Conservation (phyloP, 2,113 vertebrate species). For the Coptodon bakossiorum region DNA sequence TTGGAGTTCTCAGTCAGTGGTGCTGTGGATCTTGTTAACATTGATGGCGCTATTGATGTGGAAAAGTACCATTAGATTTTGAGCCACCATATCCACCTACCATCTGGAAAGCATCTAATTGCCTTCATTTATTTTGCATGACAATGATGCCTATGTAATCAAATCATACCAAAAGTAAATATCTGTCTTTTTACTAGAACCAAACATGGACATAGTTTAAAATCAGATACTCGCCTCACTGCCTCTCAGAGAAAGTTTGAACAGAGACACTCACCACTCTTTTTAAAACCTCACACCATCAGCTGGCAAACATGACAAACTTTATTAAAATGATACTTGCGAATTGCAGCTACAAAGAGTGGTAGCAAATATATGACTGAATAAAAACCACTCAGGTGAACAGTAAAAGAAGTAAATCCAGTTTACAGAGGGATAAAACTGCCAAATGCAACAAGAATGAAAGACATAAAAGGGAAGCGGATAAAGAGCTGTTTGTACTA, state of each 20-base stretch:
- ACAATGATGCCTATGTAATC: background rate
- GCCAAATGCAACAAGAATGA: background rate
- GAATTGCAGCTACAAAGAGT: background rate
- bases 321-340: background rate
- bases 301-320: background rate
- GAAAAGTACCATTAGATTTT: background rate
- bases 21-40: background rate
- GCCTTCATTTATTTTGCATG: background rate
- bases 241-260: background rate
- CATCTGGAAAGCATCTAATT: background rate
- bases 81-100: background rate
- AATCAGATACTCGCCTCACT: background rate
- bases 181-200: background rate
- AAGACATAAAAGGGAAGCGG: background rate
- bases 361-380: background rate
- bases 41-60: background rate
- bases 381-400: conserved; percentile 4
- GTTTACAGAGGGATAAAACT: conserved; percentile 24
- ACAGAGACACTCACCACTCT: background rate
- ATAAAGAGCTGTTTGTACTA: background rate
- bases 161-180: background rate
- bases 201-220: background rate
- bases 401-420: background rate
- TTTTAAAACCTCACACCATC: background rate
- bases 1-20: background rate